phyloP scores from a whole-genome alignment of 2,797 vertebrate genomes.

The Bucorvus abyssinicus region DNA sequence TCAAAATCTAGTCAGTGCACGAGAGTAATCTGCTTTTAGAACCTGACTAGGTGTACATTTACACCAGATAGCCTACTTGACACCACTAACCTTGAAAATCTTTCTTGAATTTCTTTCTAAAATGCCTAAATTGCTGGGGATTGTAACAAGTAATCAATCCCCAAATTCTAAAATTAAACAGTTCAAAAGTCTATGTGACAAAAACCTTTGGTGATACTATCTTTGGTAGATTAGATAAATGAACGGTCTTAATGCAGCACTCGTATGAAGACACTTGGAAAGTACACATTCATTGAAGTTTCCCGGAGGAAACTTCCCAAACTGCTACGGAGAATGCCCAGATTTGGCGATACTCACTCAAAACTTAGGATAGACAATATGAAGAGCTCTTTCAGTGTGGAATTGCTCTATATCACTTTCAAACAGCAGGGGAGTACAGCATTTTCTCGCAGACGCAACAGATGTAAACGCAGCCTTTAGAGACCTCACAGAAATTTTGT shows the following conservation, averaged over 20 bases:
- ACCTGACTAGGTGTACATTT: neutral
- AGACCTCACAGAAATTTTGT: neutral
- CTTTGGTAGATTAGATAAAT: neutral
- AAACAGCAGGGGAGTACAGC: neutral
- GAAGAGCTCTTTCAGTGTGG: neutral
- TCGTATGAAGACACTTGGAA: neutral
- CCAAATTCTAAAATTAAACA: neutral
- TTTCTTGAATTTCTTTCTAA: neutral
- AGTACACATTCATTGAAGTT: neutral
- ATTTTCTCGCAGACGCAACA: neutral
- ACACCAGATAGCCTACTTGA: neutral
- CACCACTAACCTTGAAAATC: neutral
- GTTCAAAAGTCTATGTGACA: neutral
- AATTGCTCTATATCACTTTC: neutral
- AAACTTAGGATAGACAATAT: neutral
- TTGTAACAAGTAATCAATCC: neutral
- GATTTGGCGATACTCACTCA: neutral
- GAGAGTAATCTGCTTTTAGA: neutral
- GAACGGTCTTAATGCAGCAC: neutral
- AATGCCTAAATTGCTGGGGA: neutral
- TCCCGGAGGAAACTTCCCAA: neutral
- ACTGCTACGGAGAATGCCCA: neutral
- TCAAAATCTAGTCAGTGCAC: neutral
- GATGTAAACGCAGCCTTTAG: neutral
- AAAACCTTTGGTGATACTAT: neutral